phyloP scores from a whole-genome alignment of 2,888 invertebrate genomes.

The Criorhina ranunculi region DNA sequence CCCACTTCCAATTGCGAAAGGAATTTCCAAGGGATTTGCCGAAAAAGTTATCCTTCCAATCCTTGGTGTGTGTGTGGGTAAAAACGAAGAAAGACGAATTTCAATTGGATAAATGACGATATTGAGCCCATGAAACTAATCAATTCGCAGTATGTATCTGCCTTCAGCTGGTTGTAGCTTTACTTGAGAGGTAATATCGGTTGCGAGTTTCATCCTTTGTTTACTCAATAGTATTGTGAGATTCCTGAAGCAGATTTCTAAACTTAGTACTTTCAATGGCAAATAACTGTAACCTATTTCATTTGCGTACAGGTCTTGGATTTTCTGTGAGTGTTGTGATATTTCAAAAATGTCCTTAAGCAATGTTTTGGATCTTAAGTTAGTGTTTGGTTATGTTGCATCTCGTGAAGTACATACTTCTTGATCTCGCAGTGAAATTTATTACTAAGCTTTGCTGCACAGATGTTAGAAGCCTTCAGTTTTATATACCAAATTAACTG shows the following conservation, averaged over 20 bases:
- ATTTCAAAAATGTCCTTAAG: too few species aligned
- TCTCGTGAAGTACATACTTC: too few species aligned
- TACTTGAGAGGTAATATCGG: not conserved
- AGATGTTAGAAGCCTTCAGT: too few species aligned
- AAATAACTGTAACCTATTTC: too few species aligned
- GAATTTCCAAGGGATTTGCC: not conserved
- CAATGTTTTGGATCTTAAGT: too few species aligned
- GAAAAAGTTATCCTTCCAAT: not conserved
- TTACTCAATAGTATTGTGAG: not conserved
- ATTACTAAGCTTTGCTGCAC: too few species aligned
- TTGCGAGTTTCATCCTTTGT: slow-evolving; percentile 1
- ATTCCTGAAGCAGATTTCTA: not conserved
- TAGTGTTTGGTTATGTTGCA: too few species aligned
- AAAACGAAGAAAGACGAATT: not conserved
- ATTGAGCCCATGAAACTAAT: slow-evolving; percentile 15
- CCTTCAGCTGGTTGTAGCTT: not conserved
- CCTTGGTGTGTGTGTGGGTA: not conserved
- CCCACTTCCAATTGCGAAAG: not conserved
- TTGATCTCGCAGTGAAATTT: too few species aligned
- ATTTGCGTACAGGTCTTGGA: too few species aligned
- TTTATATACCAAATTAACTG: too few species aligned
- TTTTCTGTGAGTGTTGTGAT: too few species aligned
- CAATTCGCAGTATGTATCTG: not conserved
- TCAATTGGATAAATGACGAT: slow-evolving; percentile 2
- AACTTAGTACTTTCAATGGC: not conserved